Base-by-base conservation (phyloP, 2,888 invertebrate genomes). In the Smittia aterrima region DNA sequence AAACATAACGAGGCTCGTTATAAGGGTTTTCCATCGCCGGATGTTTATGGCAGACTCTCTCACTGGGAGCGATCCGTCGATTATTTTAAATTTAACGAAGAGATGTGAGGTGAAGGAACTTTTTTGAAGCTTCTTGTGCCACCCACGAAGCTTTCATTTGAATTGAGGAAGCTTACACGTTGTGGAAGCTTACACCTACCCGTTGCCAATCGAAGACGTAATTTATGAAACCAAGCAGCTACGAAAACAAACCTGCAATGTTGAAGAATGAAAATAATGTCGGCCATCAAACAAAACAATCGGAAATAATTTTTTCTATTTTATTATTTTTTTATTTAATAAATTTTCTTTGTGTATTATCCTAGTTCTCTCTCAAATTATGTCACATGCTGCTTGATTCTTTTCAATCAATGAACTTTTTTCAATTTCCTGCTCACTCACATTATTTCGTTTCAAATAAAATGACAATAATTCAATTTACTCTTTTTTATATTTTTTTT, bases 311-410 rank as follows among this genome's bases (percentile, higher is more conserved):
- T 32, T 47, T 38, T 47, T 47, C 47, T 47, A 47, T 47, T 47
- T 47, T 47, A 47, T n/a, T 47, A 47, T 47, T 47, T 47, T 47
- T 47, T 47, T n/a, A n/a, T 47, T 47, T 47, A 47, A 47, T 47
- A 47, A 47, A 47, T 47, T 47, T 47, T 47, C 47, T 47, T 47
- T 47, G 16, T 47, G 16, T 47, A n/a, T 47, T 47, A 47, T 47
- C 47, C 47, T 47, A 47, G n/a, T 47, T 47, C 9, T 32, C 32
- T 32, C 11, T n/a, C 3, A 47, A 47, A 47, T 47, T 47, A 47
- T 47, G 11, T 47, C 47, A 47, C 47, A 47, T 47, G 16, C 47
- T 47, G 47, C 47, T n/a, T n/a, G 47, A 47, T 47, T 47, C 47
- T n/a, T 6, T 47, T n/a, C 47, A 47, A 47, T 11, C 16, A 47